phyloP scores from a whole-genome alignment of 2,113 vertebrate genomes.

The Hoplias malabaricus region DNA sequence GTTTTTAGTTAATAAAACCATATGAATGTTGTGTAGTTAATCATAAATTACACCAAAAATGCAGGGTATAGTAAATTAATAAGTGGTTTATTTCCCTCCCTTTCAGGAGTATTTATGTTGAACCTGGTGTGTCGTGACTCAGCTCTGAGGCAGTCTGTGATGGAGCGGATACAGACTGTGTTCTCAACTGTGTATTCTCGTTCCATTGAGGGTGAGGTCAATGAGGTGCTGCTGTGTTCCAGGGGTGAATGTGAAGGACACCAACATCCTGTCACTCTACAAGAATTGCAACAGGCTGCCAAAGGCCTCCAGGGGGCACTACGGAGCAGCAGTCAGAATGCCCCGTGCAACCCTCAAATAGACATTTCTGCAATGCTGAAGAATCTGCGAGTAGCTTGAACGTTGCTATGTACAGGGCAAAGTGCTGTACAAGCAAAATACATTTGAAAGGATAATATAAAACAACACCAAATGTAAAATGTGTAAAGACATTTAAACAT shows the following conservation, averaged over 20 bases:
- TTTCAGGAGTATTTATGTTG: constrained; percentile 87
- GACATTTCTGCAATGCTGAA: constrained; percentile 81
- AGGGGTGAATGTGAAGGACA: neutral
- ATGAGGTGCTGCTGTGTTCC: constrained; percentile 85
- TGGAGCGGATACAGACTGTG: constrained; percentile 71
- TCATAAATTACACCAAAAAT: too few species aligned
- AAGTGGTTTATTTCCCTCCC: neutral
- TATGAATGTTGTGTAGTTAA: too few species aligned
- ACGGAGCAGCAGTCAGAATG: constrained; percentile 55
- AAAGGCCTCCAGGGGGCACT: constrained; percentile 77
- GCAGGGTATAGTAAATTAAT: too few species aligned
- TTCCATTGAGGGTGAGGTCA: constrained; percentile 86
- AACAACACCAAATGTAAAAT: too few species aligned
- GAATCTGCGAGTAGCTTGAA: constrained; percentile 70
- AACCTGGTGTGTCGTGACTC: constrained; percentile 91
- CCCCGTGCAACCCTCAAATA: constrained; percentile 70
- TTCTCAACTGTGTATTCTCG: constrained; percentile 81
- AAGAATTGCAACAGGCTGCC: constrained; percentile 70
- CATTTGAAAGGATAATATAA: too few species aligned
- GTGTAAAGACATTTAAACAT: too few species aligned
- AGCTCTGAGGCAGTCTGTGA: constrained; percentile 75
- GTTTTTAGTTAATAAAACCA: too few species aligned
- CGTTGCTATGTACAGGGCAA: neutral
- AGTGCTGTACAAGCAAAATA: neutral
- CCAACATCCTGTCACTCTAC: constrained; percentile 1